phyloP scores from a whole-genome alignment of 2,888 invertebrate genomes.

The Lamproptera curius region DNA sequence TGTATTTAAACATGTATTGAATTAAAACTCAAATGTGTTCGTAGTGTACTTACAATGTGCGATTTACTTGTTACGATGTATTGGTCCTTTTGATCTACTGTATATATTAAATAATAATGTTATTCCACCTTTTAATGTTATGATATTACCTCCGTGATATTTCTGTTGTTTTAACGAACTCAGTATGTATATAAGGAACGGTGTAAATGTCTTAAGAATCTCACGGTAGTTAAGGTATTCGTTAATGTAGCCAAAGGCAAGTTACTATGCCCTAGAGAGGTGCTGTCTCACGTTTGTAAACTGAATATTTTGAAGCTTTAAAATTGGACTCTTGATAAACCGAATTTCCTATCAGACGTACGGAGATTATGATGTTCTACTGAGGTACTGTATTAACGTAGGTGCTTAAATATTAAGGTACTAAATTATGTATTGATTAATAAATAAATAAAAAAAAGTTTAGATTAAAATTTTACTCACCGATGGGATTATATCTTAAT shows the following conservation, averaged over 20 bases:
- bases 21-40: constrained; percentile 27
- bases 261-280: constrained; percentile 58
- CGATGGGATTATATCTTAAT: background rate
- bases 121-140: constrained; percentile 47
- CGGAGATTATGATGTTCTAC: constrained; percentile 7
- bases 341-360: constrained; percentile 36
- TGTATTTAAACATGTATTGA: background rate
- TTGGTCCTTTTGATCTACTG: constrained; percentile 5
- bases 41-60: constrained; percentile 12
- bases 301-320: constrained; percentile 55
- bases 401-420: constrained; percentile 15
- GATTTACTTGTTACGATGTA: constrained; percentile 3
- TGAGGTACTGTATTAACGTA: constrained; percentile 8
- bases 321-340: constrained; percentile 44
- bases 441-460: no score
- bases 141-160: constrained; percentile 37
- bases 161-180: constrained; percentile 33
- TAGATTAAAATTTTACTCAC: constrained; percentile 9
- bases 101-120: constrained; percentile 42
- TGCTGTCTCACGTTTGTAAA: constrained; percentile 60
- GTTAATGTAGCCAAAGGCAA: constrained; percentile 67
- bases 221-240: constrained; percentile 36
- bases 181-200: constrained; percentile 38
- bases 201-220: constrained; percentile 46
- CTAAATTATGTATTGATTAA: constrained; percentile 1